Base-by-base conservation (phyloP, 2,113 vertebrate genomes). In the Picathartes gymnocephalus region DNA sequence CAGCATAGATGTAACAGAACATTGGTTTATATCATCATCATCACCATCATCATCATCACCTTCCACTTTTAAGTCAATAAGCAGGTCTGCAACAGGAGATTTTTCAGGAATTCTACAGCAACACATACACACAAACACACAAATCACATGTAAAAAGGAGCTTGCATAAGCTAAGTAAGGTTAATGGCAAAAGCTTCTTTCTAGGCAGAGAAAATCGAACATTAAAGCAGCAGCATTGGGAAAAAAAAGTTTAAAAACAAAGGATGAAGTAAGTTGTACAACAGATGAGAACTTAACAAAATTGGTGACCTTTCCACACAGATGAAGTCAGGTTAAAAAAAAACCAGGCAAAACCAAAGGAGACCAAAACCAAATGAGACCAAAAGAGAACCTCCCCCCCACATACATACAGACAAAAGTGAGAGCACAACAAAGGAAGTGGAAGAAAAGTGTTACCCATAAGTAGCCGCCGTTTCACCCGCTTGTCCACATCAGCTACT, bases 401-500 rank as follows among this genome's bases (percentile, higher is more conserved):
- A 78, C 88, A 87, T 37, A 90, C 94, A 69, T 30, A 91, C 97
- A 98, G 98, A 98, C 98, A 98, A 98, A 98, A 98, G 99, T 97
- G 98, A 98, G 98, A 98, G 98, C 96, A 99, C 98, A 98, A 99
- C 98, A 99, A 98, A 99, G 99, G 98, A 99, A 99, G 98, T 99
- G 99, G 99, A 99, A 99, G 99, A 99, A 99, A 99, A 99, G 98
- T 98, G 98, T 99, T 99, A 99, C 99, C 99, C 99, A 99, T 99
- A 99, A 99, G 99, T 96, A 99, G 99, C 98, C 99, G 99, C 98
- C 99, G 99, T 99, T 99, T 99, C 99, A 99, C 99, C 98, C 99
- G 98, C 99, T 99, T 99, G 99, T 99, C 99, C 99, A 99, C 99
- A 99, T 99, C 99, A 99, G 99, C 99, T 99, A 99, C 98, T 99